Base-by-base conservation (phyloP, 2,113 vertebrate genomes). In the Hemiscyllium ocellatum region DNA sequence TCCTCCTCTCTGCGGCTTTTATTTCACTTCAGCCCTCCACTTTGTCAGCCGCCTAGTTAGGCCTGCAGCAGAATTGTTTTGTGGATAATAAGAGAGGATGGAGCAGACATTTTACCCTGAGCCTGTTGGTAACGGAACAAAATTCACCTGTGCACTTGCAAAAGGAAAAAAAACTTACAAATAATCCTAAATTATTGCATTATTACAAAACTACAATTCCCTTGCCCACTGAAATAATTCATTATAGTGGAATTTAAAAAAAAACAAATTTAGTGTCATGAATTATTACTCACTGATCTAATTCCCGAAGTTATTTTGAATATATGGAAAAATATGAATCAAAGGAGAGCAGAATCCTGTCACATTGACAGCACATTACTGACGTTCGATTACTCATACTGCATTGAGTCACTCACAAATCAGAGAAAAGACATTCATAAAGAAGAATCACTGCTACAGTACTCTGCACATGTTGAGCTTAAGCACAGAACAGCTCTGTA, bases 161-260 rank as follows among this genome's bases (percentile, higher is more conserved):
- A 2, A 26, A 7, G 6, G 0, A 26, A 26, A 7, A 52, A 89
- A 24, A 89, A 2, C 12, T 22, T 12, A 29, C 86, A 56, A 89
- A 56, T 56, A 89, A 52, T 26, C 24, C 29, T 61, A 61, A 89
- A 89, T 61, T 52, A 87, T 87, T 87, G 24, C 86, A 15, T 26
- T 29, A 52, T 26, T 89, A 89, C 12, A 50, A 56, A 61, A 61
- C 29, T 89, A 12, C 50, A 89, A 56, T 89, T 89, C 56, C 24
- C 47, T 56, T 83, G n/a, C 86, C 86, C 50, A 89, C 13, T 89
- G 86, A 89, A 89, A 89, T 89, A 89, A 89, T 89, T 89, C 50
- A 61, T 33, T 89, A 50, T 52, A 89, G 29, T 61, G 50, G 29
- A 89, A 87, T 52, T 87, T 1, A 47, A 47, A 87, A 56, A 89